phyloP scores from a whole-genome alignment of 2,797 vertebrate genomes.

The Sardinella longiceps region DNA sequence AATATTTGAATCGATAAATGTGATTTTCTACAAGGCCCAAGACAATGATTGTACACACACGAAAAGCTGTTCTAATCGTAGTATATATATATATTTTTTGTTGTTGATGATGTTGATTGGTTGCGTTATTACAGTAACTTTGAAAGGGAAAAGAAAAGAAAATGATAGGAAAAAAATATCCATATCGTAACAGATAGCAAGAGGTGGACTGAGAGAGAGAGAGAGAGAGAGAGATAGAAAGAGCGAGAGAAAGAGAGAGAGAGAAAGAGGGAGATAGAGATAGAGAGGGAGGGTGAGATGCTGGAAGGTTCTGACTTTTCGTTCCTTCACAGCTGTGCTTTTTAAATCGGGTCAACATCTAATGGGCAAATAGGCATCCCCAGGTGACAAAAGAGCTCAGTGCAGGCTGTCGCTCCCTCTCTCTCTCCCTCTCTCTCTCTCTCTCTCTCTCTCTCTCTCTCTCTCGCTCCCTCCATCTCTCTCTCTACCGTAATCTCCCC shows the following conservation, averaged over 20 bases:
- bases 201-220: neutral
- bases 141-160: conserved; percentile 1
- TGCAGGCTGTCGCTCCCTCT: conserved; percentile 41
- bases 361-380: conserved; percentile 54
- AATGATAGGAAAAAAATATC: neutral
- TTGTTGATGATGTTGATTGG: neutral
- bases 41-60: neutral
- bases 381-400: conserved; percentile 49
- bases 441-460: neutral
- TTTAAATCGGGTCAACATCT: conserved; percentile 59
- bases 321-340: conserved; percentile 60
- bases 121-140: neutral
- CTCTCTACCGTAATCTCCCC: neutral
- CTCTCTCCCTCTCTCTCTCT: conserved; percentile 17
- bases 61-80: neutral
- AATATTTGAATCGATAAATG: conserved; percentile 14
- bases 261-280: neutral
- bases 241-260: conserved; percentile 5
- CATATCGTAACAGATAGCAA: neutral
- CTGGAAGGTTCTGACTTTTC: conserved; percentile 57
- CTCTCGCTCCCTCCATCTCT: too few relatives aligned
- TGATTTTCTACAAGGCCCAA: neutral
- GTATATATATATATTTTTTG: neutral
- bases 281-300: conserved; percentile 24
- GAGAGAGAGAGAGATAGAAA: neutral